A percentile compares a stretch with the other conserved stretches of the same genome.
Conservation (phyloP, 2,113 vertebrate species). For the Camelus bactrianus region DNA sequence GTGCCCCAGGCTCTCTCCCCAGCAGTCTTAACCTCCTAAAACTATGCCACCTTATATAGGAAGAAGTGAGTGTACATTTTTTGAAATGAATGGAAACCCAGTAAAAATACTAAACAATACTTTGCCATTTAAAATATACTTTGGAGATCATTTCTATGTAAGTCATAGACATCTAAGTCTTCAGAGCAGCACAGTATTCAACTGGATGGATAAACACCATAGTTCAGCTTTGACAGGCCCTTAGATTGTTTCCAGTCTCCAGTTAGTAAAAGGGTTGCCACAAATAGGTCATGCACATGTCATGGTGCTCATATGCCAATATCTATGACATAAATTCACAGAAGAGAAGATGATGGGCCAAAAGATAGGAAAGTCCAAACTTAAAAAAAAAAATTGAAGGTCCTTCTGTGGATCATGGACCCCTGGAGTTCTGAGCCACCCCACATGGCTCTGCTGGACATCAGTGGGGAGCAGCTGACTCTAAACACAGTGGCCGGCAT, state of each 20-base stretch:
- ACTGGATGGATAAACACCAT: too few relatives aligned
- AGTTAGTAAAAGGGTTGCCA: not conserved
- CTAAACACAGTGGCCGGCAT: not conserved
- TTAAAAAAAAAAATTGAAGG: not conserved
- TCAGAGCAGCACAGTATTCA: not conserved
- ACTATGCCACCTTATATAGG: not conserved
- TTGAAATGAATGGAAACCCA: not conserved
- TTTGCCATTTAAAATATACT: not conserved
- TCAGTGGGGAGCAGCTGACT: not conserved
- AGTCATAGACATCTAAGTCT: not conserved
- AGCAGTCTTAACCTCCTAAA: not conserved
- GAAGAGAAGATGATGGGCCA: not conserved
- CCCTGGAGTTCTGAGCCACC: not conserved
- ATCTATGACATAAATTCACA: not conserved
- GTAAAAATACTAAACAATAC: not conserved
- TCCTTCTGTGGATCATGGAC: not conserved
- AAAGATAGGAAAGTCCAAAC: not conserved
- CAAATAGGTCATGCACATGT: not conserved
- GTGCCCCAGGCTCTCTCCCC: too few relatives aligned
- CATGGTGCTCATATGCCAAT: too few relatives aligned
- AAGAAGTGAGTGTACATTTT: not conserved
- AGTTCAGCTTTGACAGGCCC: not conserved
- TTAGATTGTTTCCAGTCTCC: not conserved
- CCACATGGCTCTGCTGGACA: not conserved
- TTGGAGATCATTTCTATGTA: not conserved